phyloP scores from a whole-genome alignment of 2,888 invertebrate species.

The Sabellastarte sp. region DNA sequence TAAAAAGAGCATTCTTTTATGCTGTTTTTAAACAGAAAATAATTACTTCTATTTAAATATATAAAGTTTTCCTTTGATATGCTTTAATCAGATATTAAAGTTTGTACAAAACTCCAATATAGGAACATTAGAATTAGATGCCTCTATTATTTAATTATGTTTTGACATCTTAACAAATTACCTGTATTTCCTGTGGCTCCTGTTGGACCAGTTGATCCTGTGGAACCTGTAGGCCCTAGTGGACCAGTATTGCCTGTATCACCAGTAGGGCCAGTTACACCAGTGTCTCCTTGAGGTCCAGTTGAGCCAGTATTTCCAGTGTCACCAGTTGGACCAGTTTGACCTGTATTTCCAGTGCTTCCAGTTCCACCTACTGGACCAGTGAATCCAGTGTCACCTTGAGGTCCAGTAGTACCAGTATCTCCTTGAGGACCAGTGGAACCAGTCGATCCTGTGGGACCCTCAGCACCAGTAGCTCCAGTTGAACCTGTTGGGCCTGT shows the following conservation, averaged over 20 bases:
- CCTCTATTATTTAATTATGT: no score
- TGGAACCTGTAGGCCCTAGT: slow-evolving; percentile 1
- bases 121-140: no score
- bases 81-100: no score
- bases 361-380: not conserved
- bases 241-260: slow-evolving; percentile 10
- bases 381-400: not conserved
- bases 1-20: no score
- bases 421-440: not conserved
- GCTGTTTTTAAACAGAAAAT: no score
- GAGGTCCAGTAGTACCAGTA: slow-evolving; percentile 3
- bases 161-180: no score
- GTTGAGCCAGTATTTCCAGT: not conserved
- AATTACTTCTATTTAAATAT: no score
- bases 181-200: not conserved
- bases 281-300: slow-evolving; percentile 1
- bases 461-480: not conserved
- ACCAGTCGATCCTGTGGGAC: not conserved
- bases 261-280: not conserved
- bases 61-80: no score
- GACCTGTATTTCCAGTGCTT: not conserved
- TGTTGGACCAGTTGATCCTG: slow-evolving; percentile 3
- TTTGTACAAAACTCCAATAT: no score
- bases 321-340: not conserved
- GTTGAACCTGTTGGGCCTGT: not conserved